Conservation (phyloP, 1,140 invertebrate species). For the Bombus cullumanus region DNA sequence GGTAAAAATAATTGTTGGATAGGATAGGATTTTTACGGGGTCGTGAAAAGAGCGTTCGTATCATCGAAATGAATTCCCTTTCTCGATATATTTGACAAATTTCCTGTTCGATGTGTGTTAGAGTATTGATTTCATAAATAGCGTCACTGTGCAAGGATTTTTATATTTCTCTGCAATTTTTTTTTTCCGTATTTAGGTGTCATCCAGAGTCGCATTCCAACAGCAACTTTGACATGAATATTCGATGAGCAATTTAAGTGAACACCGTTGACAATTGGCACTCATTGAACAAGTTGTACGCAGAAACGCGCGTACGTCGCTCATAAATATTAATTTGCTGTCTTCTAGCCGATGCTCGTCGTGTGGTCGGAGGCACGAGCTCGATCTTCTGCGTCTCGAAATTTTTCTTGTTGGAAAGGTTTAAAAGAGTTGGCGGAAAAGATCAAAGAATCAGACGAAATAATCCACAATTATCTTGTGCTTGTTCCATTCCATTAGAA, state of each 20-base stretch:
- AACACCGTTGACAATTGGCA: conserved; percentile 41
- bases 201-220: conserved; percentile 19
- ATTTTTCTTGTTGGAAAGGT: background rate
- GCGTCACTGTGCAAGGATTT: background rate
- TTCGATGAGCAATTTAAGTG: conserved; percentile 49
- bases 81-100: background rate
- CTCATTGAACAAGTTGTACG: conserved; percentile 48
- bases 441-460: background rate
- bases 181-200: conserved; percentile 16
- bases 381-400: background rate
- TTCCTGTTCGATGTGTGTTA: too few relatives aligned
- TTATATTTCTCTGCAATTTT: background rate
- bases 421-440: background rate
- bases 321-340: conserved; percentile 51
- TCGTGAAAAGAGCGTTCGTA: background rate
- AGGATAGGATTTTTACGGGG: background rate
- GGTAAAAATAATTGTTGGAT: background rate
- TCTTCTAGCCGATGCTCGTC: background rate
- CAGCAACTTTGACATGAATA: conserved; percentile 37
- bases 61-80: background rate
- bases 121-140: background rate
- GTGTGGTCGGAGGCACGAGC: background rate
- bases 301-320: conserved; percentile 38
- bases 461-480: background rate
- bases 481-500: background rate